phyloP scores from a whole-genome alignment of 2,113 vertebrate genomes.

The Zosterops pallidus region DNA sequence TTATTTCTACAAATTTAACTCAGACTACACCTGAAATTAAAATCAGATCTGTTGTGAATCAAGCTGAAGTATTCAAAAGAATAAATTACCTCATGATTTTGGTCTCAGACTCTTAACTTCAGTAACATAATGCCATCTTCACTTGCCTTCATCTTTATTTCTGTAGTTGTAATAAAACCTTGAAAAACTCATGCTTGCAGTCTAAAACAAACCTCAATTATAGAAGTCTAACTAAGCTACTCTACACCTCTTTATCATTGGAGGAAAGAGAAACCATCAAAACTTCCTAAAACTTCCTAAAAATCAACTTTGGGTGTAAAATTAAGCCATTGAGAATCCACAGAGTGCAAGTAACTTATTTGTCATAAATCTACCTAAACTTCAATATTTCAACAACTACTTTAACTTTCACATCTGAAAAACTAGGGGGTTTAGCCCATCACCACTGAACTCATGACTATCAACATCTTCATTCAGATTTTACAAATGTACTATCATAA shows the following conservation, averaged over 20 bases:
- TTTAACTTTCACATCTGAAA: not conserved
- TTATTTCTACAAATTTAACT: not conserved
- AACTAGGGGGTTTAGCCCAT: not conserved
- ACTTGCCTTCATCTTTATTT: not conserved
- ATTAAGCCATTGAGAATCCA: not conserved
- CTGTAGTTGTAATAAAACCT: not conserved
- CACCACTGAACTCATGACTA: not conserved
- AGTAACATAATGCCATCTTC: not conserved
- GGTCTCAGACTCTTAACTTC: not conserved
- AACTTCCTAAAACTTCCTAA: not conserved
- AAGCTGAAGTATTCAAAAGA: not conserved
- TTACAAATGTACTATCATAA: not conserved
- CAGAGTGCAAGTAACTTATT: not conserved
- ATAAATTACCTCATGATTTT: not conserved
- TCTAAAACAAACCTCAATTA: not conserved
- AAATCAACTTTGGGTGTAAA: not conserved
- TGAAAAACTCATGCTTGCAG: not conserved
- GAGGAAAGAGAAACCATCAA: fast-evolving
- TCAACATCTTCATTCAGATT: not conserved
- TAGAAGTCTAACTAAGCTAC: not conserved
- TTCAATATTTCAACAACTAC: not conserved
- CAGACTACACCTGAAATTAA: not conserved
- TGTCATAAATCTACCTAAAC: not conserved
- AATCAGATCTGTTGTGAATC: not conserved
- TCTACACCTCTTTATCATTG: not conserved